Percentiles rank a stretch among this genome's conserved stretches.
Conservation (phyloP, 2,888 invertebrate genomes). For the Caenorhabditis sp. region DNA sequence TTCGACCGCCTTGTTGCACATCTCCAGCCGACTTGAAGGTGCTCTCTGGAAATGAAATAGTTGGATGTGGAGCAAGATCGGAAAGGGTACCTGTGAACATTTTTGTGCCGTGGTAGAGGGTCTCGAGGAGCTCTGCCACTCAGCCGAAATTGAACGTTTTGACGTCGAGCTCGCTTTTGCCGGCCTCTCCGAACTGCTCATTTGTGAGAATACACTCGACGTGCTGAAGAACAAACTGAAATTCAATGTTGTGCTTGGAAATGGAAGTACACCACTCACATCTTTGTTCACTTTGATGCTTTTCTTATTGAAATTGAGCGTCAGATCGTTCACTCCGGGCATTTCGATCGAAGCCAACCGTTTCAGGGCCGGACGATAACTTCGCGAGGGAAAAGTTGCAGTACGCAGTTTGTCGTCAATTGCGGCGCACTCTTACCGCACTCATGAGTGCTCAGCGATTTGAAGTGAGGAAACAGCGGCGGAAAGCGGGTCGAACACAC, state of each 20-base stretch:
- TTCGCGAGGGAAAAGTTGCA: too few species aligned
- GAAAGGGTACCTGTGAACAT: neutral
- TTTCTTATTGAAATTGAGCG: neutral
- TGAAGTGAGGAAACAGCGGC: too few species aligned
- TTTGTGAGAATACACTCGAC: neutral
- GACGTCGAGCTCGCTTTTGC: neutral
- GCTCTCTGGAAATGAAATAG: neutral
- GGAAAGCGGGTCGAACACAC: too few species aligned
- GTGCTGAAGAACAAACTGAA: too few species aligned
- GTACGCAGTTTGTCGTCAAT: too few species aligned
- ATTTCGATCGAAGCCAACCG: neutral
- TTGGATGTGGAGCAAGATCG: neutral
- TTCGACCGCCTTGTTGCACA: too few species aligned
- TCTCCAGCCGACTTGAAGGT: too few species aligned
- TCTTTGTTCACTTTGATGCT: neutral
- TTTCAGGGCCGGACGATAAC: too few species aligned
- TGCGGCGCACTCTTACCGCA: too few species aligned
- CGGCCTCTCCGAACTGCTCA: neutral
- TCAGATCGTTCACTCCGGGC: neutral
- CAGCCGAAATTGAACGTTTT: neutral
- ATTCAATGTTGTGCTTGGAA: too few species aligned
- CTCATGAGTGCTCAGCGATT: too few species aligned
- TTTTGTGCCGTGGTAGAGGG: neutral
- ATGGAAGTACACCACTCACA: neutral
- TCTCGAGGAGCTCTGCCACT: neutral